phyloP scores from a whole-genome alignment of 2,113 vertebrate species.

The Phocoena phocoena region DNA sequence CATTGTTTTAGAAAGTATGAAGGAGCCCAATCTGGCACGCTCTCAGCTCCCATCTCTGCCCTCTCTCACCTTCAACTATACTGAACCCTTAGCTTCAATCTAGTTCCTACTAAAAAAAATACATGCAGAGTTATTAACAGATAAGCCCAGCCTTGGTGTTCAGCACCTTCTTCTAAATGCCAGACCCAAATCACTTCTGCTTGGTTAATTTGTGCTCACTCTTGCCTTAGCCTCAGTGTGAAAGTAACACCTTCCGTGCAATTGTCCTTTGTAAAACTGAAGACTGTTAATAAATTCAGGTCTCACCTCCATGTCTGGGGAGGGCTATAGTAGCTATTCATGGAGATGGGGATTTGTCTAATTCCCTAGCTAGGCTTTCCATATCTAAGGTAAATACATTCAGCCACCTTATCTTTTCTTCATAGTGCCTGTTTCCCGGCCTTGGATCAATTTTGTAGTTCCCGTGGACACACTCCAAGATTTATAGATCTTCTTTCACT shows the following conservation, averaged over 20 bases:
- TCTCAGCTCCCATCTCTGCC: not conserved
- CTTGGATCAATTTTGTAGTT: slow-evolving; percentile 67
- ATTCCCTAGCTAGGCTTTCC: slow-evolving; percentile 67
- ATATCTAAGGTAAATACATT: slow-evolving; percentile 57
- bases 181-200: slow-evolving; percentile 52
- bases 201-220: slow-evolving; percentile 54
- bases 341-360: slow-evolving; percentile 67
- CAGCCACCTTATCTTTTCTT: slow-evolving; percentile 65
- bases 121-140: not conserved
- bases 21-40: not conserved
- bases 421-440: slow-evolving; percentile 71
- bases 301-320: slow-evolving; percentile 73
- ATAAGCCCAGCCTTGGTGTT: not conserved
- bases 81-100: not conserved
- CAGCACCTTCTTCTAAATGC: slow-evolving; percentile 37
- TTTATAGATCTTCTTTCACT: slow-evolving; percentile 55
- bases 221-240: slow-evolving; percentile 60
- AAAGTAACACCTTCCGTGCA: slow-evolving; percentile 67
- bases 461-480: slow-evolving; percentile 63
- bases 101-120: slow-evolving; percentile 6
- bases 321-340: slow-evolving; percentile 62
- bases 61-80: not conserved
- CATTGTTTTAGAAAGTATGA: not conserved
- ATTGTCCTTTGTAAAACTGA: slow-evolving; percentile 67
- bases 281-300: slow-evolving; percentile 80